phyloP scores from a whole-genome alignment of 2,113 vertebrate genomes.

The Myotis yumanensis region DNA sequence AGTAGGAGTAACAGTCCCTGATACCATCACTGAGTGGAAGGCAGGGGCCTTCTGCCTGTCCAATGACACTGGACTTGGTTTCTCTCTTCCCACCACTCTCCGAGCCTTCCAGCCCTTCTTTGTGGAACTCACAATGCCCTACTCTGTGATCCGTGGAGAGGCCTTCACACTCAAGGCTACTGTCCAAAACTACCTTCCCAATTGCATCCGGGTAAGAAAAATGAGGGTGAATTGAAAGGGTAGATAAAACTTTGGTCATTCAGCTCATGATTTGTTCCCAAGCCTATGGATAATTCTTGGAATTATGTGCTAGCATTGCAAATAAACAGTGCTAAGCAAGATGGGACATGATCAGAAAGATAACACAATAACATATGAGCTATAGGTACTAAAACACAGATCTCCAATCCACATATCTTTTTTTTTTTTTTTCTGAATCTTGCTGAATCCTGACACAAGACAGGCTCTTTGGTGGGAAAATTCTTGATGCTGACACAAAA shows the following conservation, averaged over 20 bases:
- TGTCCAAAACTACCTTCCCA: constrained; percentile 88
- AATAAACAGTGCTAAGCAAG: background rate
- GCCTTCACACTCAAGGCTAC: constrained; percentile 90
- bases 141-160: constrained; percentile 91
- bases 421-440: background rate
- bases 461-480: background rate
- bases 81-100: constrained; percentile 85
- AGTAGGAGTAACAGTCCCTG: constrained; percentile 85
- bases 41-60: constrained; percentile 89
- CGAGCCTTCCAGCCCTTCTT: constrained; percentile 93
- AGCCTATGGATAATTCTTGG: background rate
- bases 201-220: constrained; percentile 89
- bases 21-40: constrained; percentile 94
- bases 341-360: background rate
- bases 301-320: background rate
- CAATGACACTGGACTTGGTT: constrained; percentile 84
- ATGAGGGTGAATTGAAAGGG: background rate
- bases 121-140: constrained; percentile 89
- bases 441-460: background rate
- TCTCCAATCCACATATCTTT: background rate
- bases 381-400: background rate
- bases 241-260: background rate
- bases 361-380: background rate
- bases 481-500: background rate
- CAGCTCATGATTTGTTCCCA: background rate